Evolutionary conservation across 2,797 vertebrate genomes (phyloP).

Genomic region (Octomys mimax): DNA sequence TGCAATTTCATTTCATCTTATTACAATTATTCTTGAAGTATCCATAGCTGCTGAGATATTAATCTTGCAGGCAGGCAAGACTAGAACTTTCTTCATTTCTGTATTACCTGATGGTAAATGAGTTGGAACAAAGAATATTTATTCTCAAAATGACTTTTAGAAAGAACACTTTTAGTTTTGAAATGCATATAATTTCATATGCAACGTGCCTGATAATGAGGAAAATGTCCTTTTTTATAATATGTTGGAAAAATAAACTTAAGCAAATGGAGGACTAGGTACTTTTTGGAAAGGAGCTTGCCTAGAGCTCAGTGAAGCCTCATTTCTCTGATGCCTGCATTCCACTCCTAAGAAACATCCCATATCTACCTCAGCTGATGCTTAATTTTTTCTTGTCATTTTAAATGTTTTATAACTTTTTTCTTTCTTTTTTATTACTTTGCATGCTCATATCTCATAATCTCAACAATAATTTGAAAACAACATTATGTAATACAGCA

Average conservation of each 20-base stretch:
- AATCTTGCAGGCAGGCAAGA: conserved; percentile 78
- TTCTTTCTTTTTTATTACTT: too few species aligned
- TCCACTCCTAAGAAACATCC: background rate
- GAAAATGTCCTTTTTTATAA: conserved; percentile 30
- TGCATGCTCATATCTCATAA: too few species aligned
- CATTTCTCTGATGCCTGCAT: background rate
- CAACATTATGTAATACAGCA: too few species aligned
- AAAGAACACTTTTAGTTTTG: conserved; percentile 65
- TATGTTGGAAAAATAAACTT: conserved; percentile 47
- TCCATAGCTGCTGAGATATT: conserved; percentile 76
- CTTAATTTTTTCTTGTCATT: too few species aligned
- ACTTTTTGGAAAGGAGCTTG: background rate
- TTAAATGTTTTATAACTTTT: too few species aligned
- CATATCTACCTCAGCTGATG: background rate
- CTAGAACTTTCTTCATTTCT: conserved; percentile 75
- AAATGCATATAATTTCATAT: conserved; percentile 38
- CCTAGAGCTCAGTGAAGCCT: background rate
- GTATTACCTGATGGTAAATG: conserved; percentile 77
- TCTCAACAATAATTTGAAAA: too few species aligned
- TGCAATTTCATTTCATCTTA: conserved; percentile 78
- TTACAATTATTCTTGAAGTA: conserved; percentile 78
- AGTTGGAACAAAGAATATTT: conserved; percentile 73
- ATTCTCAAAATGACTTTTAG: conserved; percentile 74
- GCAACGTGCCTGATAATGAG: conserved; percentile 6
- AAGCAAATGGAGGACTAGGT: background rate